Conservation (phyloP, 2,113 vertebrate genomes). For the Neopipo cinnamomea region DNA sequence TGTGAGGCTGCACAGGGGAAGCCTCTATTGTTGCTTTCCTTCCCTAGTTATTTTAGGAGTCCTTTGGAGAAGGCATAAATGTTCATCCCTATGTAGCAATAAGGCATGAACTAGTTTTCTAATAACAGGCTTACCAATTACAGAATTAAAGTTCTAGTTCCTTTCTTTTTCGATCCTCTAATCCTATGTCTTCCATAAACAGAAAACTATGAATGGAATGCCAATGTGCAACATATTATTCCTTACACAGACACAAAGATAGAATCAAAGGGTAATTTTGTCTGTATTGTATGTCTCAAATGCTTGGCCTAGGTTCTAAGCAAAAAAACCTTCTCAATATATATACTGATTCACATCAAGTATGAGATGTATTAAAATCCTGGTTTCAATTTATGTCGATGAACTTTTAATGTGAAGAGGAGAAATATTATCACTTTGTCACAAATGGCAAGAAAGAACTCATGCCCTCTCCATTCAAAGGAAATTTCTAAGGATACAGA, state of each 20-base stretch:
- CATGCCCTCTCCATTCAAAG: background rate
- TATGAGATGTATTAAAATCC: background rate
- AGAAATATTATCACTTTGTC: background rate
- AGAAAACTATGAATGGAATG: background rate
- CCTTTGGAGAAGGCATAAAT: background rate
- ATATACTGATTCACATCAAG: background rate
- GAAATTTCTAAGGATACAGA: background rate
- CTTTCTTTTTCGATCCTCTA: background rate
- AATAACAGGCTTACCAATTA: background rate
- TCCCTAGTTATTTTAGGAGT: background rate
- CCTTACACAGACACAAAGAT: background rate
- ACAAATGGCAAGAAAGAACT: background rate
- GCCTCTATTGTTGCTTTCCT: background rate
- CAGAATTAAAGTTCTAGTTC: background rate
- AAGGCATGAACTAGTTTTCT: background rate
- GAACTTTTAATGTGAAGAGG: background rate
- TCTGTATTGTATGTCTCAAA: background rate
- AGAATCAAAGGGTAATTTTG: background rate
- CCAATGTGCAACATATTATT: background rate
- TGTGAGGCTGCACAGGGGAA: background rate
- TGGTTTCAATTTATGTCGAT: background rate
- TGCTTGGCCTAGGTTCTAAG: background rate
- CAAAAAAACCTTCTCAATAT: background rate
- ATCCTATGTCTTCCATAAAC: background rate
- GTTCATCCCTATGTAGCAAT: background rate